Percentiles rank a stretch among this genome's conserved stretches.
Evolutionary conservation across 2,888 invertebrate genomes (phyloP).

Genomic region (Stegana nigrithorax): DNA sequence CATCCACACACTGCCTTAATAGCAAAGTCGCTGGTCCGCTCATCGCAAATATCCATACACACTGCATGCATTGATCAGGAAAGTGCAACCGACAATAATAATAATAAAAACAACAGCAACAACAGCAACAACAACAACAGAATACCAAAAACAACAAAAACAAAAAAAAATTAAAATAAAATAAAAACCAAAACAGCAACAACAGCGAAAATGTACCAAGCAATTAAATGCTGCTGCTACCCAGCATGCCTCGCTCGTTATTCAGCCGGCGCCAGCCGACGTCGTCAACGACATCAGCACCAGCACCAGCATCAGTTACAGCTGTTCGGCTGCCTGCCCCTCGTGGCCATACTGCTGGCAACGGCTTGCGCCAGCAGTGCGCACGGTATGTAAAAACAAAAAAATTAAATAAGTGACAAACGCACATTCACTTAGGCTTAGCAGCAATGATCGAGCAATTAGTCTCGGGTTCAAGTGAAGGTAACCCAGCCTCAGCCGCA

Average conservation of each 20-base stretch:
- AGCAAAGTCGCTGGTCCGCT: background rate
- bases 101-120: background rate
- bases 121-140: background rate
- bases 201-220: too few relatives aligned
- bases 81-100: conserved; percentile 21
- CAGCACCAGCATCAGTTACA: background rate
- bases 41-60: background rate
- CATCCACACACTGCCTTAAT: too few relatives aligned
- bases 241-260: background rate
- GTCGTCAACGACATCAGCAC: background rate
- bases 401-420: background rate
- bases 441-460: too few relatives aligned
- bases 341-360: background rate
- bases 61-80: background rate
- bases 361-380: background rate
- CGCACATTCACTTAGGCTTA: too few relatives aligned
- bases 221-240: conserved; percentile 7
- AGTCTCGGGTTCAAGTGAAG: conserved; percentile 12
- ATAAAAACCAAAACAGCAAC: too few relatives aligned
- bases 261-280: background rate
- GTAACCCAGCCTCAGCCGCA: conserved; percentile 6
- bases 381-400: background rate
- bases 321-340: conserved; percentile 1
- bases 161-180: too few relatives aligned
- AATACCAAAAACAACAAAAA: too few relatives aligned